Conservation (phyloP, 2,113 vertebrate genomes). For the Ceratotherium simum region DNA sequence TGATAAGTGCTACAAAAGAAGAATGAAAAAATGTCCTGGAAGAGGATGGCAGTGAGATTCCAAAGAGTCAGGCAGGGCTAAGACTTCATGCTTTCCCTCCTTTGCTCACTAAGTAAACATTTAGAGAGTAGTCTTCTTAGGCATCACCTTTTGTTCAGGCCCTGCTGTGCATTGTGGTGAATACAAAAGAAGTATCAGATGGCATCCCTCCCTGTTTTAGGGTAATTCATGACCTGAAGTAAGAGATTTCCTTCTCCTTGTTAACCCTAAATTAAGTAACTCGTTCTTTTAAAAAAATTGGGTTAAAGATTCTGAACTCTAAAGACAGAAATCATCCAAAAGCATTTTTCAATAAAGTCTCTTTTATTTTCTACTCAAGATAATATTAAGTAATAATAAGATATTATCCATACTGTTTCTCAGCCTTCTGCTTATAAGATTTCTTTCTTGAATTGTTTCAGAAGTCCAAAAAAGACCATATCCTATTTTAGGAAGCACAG, state of each 20-base stretch:
- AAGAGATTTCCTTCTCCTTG: not conserved
- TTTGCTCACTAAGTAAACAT: not conserved
- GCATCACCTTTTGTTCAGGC: not conserved
- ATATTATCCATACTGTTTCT: not conserved
- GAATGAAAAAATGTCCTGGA: not conserved
- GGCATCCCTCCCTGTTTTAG: not conserved
- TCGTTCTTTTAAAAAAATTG: not conserved
- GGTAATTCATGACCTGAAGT: not conserved
- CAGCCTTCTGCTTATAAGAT: not conserved
- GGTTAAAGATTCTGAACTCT: not conserved
- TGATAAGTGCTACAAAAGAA: not conserved
- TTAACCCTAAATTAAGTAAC: conserved; percentile 10
- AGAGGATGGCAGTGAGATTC: not conserved
- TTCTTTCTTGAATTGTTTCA: not conserved
- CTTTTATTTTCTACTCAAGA: conserved; percentile 17
- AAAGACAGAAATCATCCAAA: not conserved
- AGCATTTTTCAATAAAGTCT: not conserved
- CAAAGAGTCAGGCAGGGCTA: not conserved
- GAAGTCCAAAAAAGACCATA: not conserved
- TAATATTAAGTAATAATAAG: not conserved
- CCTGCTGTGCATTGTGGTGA: not conserved
- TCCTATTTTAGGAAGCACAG: not conserved
- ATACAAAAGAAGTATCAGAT: not conserved
- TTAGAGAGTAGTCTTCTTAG: not conserved
- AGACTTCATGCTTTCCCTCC: not conserved